Base-by-base conservation (phyloP, 2,797 vertebrate species). In the Astyanax mexicanus region DNA sequence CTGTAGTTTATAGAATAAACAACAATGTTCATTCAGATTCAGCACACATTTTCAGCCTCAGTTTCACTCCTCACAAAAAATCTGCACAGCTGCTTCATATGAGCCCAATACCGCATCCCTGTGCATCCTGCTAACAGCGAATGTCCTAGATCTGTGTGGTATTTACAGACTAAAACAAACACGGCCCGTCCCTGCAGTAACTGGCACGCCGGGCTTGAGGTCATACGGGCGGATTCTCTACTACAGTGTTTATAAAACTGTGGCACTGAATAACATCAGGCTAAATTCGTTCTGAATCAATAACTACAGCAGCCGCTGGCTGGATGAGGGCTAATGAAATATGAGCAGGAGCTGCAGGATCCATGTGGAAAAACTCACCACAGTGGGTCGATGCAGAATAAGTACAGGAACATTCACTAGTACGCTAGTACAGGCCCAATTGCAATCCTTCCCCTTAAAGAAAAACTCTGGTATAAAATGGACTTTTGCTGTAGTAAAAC, bases 151-250 rank as follows among this genome's bases (percentile, higher is more conserved):
- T 69, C 55, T 21, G 21, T 58, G 74, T 45, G 54, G 70, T 49
- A 72, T 72, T 81, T 69, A 75, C 25, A 49, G 55, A 32, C 54
- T 66, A 77, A 78, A 81, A 79, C 78, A 84, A 83, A 75, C 55
- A 55, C 35, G 62, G 17, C 47, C 77, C 62, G 21, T 77, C 72
- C 71, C 45, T 54, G 52, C 11, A 29, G 45, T 72, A 61, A 64
- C 47, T 45, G 52, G 10, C 45, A 72, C 19, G 6, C 21, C 25
- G 10, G 49, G 1, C 13, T 37, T n/a, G 25, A 67, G 45, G 38
- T 77, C 40, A 75, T 74, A 52, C 65, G 64, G 66, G 7, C 1
- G 1, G 19, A 23, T 45, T 65, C 21, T 29, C 21, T 42, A 52
- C 76, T 35, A 60, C 44, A 15, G 7, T 29, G 47, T 55, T 65